Percentiles rank a stretch among this genome's conserved stretches.
These are phyloP conservation scores for Mylabris sibirica DNA, from an alignment of 2,888 invertebrate species.

Conservation along the genomic window DNA sequence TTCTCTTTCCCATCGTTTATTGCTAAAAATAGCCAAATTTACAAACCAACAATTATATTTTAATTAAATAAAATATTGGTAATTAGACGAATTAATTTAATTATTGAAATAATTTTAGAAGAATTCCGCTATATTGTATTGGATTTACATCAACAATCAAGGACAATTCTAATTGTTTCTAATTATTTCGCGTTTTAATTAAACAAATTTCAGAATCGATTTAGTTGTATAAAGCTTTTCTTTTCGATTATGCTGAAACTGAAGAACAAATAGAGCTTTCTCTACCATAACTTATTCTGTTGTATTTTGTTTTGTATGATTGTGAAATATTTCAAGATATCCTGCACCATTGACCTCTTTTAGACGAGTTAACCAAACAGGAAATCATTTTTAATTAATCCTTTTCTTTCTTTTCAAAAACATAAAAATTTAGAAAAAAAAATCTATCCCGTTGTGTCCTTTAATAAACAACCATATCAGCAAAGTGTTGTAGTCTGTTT, in stretches of 20 bases:
- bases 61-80: not conserved
- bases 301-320: not conserved
- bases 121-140: not conserved
- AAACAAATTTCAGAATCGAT: not conserved
- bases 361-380: not conserved
- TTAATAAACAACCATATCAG: too few relatives aligned
- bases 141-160: not conserved
- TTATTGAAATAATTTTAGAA: not conserved
- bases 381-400: not conserved
- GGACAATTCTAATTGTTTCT: not conserved
- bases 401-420: too few relatives aligned
- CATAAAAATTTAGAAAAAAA: too few relatives aligned
- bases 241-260: not conserved
- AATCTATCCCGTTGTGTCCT: too few relatives aligned
- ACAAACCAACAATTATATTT: not conserved
- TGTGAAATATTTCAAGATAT: slow-evolving; percentile 1
- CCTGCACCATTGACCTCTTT: not conserved
- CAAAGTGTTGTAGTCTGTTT: not conserved
- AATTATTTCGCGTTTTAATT: not conserved
- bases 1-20: too few relatives aligned
- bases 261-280: not conserved
- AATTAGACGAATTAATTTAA: not conserved
- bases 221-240: not conserved
- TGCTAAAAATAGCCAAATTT: not conserved
- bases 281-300: too few relatives aligned